phyloP scores from a whole-genome alignment of 1,140 invertebrate genomes.

The Tenebrio molitor region DNA sequence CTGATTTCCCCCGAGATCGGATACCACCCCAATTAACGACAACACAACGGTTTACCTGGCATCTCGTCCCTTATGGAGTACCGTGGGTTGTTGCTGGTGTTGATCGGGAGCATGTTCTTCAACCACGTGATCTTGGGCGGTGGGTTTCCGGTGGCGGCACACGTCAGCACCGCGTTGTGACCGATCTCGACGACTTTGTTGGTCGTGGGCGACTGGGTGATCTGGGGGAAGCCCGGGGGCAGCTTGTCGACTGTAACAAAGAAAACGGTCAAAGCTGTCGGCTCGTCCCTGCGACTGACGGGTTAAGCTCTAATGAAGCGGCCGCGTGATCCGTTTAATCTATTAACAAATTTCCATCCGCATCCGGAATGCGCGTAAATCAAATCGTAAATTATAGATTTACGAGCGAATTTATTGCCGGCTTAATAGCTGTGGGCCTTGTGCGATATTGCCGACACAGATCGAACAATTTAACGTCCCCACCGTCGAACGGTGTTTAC shows the following conservation, averaged over 20 bases:
- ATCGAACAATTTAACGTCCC: conserved; percentile 42
- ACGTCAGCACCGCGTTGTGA: conserved; percentile 89
- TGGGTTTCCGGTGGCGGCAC: conserved; percentile 88
- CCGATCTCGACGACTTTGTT: conserved; percentile 96
- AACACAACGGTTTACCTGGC: conserved; percentile 71
- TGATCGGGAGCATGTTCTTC: conserved; percentile 88
- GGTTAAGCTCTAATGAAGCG: conserved; percentile 43
- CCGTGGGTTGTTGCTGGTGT: conserved; percentile 84
- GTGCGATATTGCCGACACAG: conserved; percentile 38
- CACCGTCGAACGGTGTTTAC: conserved; percentile 13
- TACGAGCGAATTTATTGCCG: conserved; percentile 53
- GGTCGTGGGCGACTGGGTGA: conserved; percentile 83
- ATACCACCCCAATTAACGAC: conserved; percentile 20
- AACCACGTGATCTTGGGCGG: conserved; percentile 92
- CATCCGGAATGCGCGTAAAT: conserved; percentile 46
- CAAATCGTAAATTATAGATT: conserved; percentile 57
- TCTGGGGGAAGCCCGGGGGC: conserved; percentile 91
- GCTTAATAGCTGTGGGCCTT: conserved; percentile 46
- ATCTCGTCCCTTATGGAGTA: conserved; percentile 86
- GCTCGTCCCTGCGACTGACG: not conserved
- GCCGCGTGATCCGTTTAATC: conserved; percentile 51
- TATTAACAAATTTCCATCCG: conserved; percentile 55
- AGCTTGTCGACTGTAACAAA: conserved; percentile 83
- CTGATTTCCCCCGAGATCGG: conserved; percentile 27
- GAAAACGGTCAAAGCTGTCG: conserved; percentile 14